Evolutionary conservation across 1,140 invertebrate genomes (phyloP).

Genomic region (Drosophila lini): DNA sequence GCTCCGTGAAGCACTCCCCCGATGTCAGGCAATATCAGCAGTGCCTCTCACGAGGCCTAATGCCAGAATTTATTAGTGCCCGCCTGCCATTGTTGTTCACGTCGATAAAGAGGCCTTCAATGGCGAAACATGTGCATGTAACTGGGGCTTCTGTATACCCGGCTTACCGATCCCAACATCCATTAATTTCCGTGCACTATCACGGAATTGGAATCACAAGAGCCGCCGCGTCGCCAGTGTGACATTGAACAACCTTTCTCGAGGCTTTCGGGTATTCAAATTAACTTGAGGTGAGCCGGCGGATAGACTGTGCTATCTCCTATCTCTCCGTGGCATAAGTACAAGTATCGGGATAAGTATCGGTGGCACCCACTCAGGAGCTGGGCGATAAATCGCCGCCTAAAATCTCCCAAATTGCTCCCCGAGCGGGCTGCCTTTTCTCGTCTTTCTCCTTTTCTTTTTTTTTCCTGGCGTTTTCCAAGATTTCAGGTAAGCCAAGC

Average conservation of each 20-base stretch:
- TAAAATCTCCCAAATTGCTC: constrained; percentile 77
- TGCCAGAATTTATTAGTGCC: constrained; percentile 64
- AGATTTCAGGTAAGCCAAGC: constrained; percentile 31
- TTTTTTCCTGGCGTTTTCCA: constrained; percentile 7
- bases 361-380: constrained; percentile 66
- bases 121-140: constrained; percentile 37
- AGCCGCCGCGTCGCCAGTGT: constrained; percentile 33
- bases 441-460: background rate
- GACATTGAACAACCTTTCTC: constrained; percentile 69
- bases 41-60: constrained; percentile 40
- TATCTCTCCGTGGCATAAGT: constrained; percentile 49
- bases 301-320: constrained; percentile 27
- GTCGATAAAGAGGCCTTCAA: constrained; percentile 34
- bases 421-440: constrained; percentile 52
- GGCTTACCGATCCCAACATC: constrained; percentile 26
- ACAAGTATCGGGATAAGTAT: constrained; percentile 51
- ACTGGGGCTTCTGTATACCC: background rate
- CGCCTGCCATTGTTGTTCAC: constrained; percentile 32
- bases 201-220: constrained; percentile 65
- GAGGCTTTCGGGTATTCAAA: constrained; percentile 60
- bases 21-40: constrained; percentile 38
- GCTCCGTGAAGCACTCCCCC: constrained; percentile 35
- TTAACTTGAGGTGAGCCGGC: constrained; percentile 50
- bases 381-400: constrained; percentile 66
- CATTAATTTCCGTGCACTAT: constrained; percentile 75